A percentile compares a stretch with the other conserved stretches of the same genome.
Evolutionary conservation across 2,888 invertebrate species (phyloP).

Genomic region (Tetragonula carbonaria): DNA sequence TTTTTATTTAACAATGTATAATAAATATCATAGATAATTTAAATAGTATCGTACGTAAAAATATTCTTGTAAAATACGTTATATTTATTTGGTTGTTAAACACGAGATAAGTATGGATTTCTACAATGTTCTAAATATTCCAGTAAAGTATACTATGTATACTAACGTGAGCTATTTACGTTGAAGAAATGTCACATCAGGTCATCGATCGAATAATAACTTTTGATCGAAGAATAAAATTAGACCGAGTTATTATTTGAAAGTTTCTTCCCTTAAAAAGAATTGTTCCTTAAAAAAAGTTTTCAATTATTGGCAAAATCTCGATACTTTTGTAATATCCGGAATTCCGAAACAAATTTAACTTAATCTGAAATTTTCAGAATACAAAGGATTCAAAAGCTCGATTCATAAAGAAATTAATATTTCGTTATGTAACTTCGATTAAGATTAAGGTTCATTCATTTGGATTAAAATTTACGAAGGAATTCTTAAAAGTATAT

Average conservation of each 20-base stretch:
- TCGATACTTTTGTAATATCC: no score
- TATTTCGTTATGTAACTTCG: no score
- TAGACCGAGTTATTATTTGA: background rate
- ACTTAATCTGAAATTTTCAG: no score
- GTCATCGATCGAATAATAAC: constrained; percentile 39
- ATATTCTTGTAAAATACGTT: background rate
- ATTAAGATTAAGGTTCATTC: no score
- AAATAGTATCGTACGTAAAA: background rate
- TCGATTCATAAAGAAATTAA: no score
- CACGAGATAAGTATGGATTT: background rate
- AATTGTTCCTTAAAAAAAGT: background rate
- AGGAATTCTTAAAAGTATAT: constrained; percentile 30
- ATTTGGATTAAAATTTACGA: no score
- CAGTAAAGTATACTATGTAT: constrained; percentile 1
- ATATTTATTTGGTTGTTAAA: background rate
- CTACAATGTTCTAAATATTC: background rate
- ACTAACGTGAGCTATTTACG: background rate
- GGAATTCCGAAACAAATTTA: no score
- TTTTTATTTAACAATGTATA: background rate
- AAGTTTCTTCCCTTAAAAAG: background rate
- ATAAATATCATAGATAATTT: background rate
- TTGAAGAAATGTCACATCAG: constrained; percentile 13
- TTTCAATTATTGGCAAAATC: background rate
- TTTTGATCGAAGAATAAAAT: constrained; percentile 31
- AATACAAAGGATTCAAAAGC: no score